Evolutionary conservation across 1,140 invertebrate genomes (phyloP).

Genomic region (Macrotrachela quadricornifera): DNA sequence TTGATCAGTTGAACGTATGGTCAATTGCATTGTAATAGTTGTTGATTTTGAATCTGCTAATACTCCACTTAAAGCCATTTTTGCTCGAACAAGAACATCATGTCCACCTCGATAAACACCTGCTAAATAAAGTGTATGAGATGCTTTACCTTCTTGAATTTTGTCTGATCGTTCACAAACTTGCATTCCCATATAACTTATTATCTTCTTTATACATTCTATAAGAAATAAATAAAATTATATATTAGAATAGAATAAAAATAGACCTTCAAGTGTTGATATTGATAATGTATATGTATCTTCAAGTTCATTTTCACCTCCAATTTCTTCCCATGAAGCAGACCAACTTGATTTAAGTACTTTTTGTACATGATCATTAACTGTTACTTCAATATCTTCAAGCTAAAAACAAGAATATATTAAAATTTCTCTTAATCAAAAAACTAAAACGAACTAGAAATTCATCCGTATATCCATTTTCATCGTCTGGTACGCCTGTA

Average conservation of each 20-base stretch:
- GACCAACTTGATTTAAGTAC: constrained; percentile 48
- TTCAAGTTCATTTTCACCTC: constrained; percentile 52
- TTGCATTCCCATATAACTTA: constrained; percentile 64
- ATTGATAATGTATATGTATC: constrained; percentile 68
- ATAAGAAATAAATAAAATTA: too few relatives aligned
- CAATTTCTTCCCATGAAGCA: constrained; percentile 48
- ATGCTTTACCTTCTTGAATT: constrained; percentile 54
- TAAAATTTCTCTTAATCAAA: too few relatives aligned
- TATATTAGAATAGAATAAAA: too few relatives aligned
- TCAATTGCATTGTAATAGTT: constrained; percentile 38
- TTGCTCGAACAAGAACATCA: constrained; percentile 63
- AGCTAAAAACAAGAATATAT: too few relatives aligned
- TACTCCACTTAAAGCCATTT: constrained; percentile 40
- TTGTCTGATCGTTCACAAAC: constrained; percentile 62
- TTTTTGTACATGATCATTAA: constrained; percentile 74
- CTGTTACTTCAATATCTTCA: constrained; percentile 71
- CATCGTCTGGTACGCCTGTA: constrained; percentile 69
- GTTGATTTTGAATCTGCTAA: not conserved
- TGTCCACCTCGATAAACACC: constrained; percentile 66
- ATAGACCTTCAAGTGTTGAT: constrained; percentile 9
- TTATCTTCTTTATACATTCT: constrained; percentile 64
- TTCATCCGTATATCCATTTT: constrained; percentile 60
- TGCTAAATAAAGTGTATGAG: constrained; percentile 54
- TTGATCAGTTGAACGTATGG: constrained; percentile 38
- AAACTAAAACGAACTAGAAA: constrained; percentile 40